Percentiles rank a stretch among this genome's conserved stretches.
phyloP scores from a whole-genome alignment of 1,140 invertebrate species.

The Atta texana region DNA sequence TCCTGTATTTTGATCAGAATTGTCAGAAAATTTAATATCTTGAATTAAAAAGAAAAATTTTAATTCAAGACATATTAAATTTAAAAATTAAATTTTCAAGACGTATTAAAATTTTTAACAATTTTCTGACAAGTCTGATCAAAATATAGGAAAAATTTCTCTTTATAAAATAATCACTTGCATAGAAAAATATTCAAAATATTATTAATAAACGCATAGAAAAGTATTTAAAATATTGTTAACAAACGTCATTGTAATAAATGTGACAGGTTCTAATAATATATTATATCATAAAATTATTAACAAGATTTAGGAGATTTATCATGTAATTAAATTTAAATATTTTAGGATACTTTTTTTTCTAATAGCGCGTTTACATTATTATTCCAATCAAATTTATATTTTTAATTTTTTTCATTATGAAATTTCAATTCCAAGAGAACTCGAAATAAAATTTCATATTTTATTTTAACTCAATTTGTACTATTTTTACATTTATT shows the following conservation, averaged over 20 bases:
- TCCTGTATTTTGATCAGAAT: neutral
- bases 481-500: neutral
- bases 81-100: neutral
- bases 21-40: neutral
- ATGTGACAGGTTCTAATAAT: neutral
- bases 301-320: neutral
- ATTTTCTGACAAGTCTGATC: neutral
- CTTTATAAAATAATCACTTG: neutral
- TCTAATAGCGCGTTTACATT: neutral
- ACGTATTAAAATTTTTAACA: neutral
- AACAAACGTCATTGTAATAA: neutral
- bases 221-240: neutral
- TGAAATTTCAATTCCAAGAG: neutral
- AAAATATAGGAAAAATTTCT: conserved; percentile 3
- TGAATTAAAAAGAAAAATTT: neutral
- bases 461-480: neutral
- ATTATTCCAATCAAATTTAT: neutral
- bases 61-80: neutral
- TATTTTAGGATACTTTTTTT: neutral
- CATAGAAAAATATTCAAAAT: neutral
- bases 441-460: neutral
- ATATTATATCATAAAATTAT: neutral
- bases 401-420: neutral
- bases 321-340: neutral
- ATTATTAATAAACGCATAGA: neutral